Evolutionary conservation across 2,113 vertebrate species (phyloP).

Genomic region (Hippocampus guttulatus): DNA sequence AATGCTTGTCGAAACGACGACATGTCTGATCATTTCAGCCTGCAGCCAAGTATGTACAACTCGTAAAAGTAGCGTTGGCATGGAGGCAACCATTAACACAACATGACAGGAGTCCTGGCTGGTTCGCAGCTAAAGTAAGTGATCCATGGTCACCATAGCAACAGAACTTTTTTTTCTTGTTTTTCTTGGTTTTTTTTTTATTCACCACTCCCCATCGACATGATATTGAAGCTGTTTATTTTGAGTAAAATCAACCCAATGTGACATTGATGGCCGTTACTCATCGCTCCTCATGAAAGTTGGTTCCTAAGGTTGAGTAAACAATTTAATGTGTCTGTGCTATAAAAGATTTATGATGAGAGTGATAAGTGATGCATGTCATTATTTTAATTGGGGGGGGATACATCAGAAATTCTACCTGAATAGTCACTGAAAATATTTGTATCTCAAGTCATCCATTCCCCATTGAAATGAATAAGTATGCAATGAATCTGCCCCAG

Average conservation of each 20-base stretch:
- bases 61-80: not conserved
- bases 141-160: not conserved
- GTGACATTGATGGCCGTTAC: not conserved
- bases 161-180: not conserved
- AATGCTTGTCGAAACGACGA: not conserved
- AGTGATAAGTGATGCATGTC: not conserved
- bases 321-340: not conserved
- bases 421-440: too few species aligned
- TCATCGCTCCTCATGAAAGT: not conserved
- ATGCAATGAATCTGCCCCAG: too few species aligned
- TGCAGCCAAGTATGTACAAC: slow-evolving; percentile 1
- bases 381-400: not conserved
- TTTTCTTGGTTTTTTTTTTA: not conserved
- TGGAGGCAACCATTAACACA: slow-evolving; percentile 1
- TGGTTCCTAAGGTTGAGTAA: not conserved
- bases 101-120: not conserved
- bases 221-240: not conserved
- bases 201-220: not conserved
- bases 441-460: too few species aligned
- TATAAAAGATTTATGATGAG: not conserved
- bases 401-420: not conserved
- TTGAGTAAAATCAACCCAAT: not conserved
- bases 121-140: not conserved
- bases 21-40: not conserved
- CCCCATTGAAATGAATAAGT: too few species aligned